Conservation (phyloP, 2,888 invertebrate genomes). For the Cosmia pyralina region DNA sequence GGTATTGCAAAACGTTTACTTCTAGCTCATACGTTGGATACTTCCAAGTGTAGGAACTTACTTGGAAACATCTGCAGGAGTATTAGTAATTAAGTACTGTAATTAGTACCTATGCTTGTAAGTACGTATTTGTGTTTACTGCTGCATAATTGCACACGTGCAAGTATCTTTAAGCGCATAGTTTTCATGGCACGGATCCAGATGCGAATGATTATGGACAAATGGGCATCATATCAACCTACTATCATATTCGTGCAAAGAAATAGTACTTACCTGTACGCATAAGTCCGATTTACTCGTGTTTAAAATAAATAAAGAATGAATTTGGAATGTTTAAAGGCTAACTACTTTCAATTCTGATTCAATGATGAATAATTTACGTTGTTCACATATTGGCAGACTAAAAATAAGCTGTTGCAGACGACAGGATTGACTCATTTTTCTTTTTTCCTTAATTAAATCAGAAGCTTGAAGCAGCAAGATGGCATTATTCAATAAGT, state of each 20-base stretch:
- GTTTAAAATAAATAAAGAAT: neutral
- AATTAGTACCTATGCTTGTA: slow-evolving; percentile 40
- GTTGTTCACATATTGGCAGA: neutral
- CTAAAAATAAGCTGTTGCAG: neutral
- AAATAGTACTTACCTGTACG: neutral
- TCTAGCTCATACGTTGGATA: slow-evolving; percentile 13
- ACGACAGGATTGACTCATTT: neutral
- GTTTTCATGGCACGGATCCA: slow-evolving; percentile 53
- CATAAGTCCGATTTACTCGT: neutral
- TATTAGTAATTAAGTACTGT: slow-evolving; percentile 33
- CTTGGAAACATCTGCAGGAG: slow-evolving; percentile 47
- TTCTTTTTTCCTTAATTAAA: slow-evolving; percentile 15
- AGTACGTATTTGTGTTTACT: slow-evolving; percentile 21
- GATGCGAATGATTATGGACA: slow-evolving; percentile 61
- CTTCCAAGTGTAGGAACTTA: slow-evolving; percentile 2
- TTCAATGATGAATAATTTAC: slow-evolving; percentile 4
- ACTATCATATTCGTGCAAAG: neutral
- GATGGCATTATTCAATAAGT: slow-evolving; percentile 12
- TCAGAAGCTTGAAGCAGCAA: slow-evolving; percentile 6
- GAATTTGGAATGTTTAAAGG: slow-evolving; percentile 31
- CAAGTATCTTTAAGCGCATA: slow-evolving; percentile 44
- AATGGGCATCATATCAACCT: slow-evolving; percentile 51
- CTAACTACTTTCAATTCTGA: slow-evolving; percentile 40
- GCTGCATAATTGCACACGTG: neutral
- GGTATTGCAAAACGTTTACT: slow-evolving; percentile 46